Evolutionary conservation across 2,113 vertebrate genomes (phyloP).

Genomic region (Urocolius indicus): DNA sequence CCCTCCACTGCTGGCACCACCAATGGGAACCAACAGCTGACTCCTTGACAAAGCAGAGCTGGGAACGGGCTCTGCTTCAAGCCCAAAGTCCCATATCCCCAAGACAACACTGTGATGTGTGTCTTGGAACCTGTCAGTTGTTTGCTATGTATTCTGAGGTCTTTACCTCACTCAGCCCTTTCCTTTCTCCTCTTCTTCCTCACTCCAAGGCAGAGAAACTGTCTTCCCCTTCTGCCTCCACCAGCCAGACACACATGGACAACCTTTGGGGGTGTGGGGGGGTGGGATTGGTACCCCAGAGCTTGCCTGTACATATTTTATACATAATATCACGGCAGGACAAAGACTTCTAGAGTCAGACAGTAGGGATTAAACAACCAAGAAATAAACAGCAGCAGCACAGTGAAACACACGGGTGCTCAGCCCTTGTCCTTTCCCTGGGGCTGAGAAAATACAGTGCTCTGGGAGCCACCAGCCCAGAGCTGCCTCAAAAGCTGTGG

Average conservation of each 20-base stretch:
- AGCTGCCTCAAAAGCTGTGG: neutral
- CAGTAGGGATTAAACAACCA: conserved; percentile 31
- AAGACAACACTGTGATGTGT: conserved; percentile 38
- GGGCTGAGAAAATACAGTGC: neutral
- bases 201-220: neutral
- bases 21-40: neutral
- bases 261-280: conserved; percentile 14
- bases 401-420: conserved; percentile 5
- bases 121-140: conserved; percentile 71
- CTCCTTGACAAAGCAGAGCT: conserved; percentile 50
- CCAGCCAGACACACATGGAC: neutral
- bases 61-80: neutral
- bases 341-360: conserved; percentile 33
- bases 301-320: conserved; percentile 69
- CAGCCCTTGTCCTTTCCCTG: conserved; percentile 5
- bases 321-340: conserved; percentile 29
- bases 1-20: rapidly evolving
- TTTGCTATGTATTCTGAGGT: conserved; percentile 48
- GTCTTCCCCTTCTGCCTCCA: neutral
- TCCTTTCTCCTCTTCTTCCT: neutral
- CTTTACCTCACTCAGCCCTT: conserved; percentile 34
- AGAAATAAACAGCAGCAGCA: conserved; percentile 64
- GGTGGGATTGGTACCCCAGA: neutral
- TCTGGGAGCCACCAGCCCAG: neutral
- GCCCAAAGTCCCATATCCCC: neutral